Conservation (phyloP, 2,888 invertebrate genomes). For the Baccha elongata region DNA sequence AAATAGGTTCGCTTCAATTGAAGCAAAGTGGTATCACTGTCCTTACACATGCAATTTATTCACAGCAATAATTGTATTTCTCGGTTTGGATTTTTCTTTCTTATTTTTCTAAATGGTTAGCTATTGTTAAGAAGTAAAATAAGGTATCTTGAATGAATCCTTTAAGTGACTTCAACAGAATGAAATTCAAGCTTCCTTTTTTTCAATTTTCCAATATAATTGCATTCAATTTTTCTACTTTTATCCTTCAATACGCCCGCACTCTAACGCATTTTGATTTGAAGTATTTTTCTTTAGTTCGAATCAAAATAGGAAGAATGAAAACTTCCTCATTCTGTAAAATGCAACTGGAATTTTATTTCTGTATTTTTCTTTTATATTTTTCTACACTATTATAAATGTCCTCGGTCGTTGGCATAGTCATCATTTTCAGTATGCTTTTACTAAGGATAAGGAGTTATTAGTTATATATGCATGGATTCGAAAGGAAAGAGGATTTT, state of each 20-base stretch:
- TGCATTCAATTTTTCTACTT: slow-evolving; percentile 48
- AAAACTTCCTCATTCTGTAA: slow-evolving; percentile 2
- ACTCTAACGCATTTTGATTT: slow-evolving; percentile 64
- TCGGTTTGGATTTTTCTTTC: neutral
- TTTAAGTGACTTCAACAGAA: slow-evolving; percentile 22
- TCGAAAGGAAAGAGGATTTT: slow-evolving; percentile 18
- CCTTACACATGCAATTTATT: neutral
- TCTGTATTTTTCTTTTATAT: neutral
- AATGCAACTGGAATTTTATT: slow-evolving; percentile 15
- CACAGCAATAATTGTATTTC: slow-evolving; percentile 50
- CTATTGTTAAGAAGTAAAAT: neutral
- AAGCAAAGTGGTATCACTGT: no score
- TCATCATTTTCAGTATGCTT: neutral
- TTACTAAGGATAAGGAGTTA: slow-evolving; percentile 35
- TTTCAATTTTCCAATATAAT: slow-evolving; percentile 35
- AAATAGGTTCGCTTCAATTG: no score
- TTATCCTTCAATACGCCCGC: slow-evolving; percentile 14
- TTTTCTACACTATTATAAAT: neutral
- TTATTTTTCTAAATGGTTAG: neutral
- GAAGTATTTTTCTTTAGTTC: slow-evolving; percentile 18
- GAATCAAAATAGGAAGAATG: neutral
- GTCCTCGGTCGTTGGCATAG: slow-evolving; percentile 15
- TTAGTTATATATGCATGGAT: slow-evolving; percentile 39
- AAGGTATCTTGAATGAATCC: slow-evolving; percentile 35
- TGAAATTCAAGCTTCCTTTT: slow-evolving; percentile 17